Base-by-base conservation (phyloP, 35 echinoderm and acorn worm species). In the Patiria miniata region DNA sequence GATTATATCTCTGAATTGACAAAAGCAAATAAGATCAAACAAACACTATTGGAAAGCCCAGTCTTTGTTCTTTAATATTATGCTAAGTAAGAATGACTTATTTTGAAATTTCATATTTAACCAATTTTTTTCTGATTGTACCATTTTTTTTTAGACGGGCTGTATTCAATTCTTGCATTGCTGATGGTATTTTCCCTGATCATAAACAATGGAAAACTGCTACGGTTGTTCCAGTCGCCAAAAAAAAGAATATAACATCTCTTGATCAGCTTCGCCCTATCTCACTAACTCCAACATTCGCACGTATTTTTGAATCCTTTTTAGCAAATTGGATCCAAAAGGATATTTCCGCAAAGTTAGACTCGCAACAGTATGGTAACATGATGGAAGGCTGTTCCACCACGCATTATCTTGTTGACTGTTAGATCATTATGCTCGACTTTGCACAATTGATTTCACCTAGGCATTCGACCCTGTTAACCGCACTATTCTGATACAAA, bases 161-260 rank as follows among this genome's bases (percentile, higher is more conserved):
- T n/a, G n/a, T n/a, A n/a, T n/a, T n/a, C n/a, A n/a, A n/a, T 14
- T 38, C 39, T 7, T n/a, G 39, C 52, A 51, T 82, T 1, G 52
- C 17, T 51, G 79, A 82, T 5, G 40, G 40, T 47, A 51, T 33
- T 15, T 82, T 82, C 12, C 79, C 79, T 47, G 37, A 44, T 23
- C n/a, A n/a, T n/a, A n/a, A n/a, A n/a, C 6, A 21, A 38, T 82
- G 79, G 79, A 82, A 82, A 52, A 82, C 79, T 50, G 79, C 79
- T 50, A 82, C 79, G 1, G 33, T 82, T 82, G 40, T 52, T 36
- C 79, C 79, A 14, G 18, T 82, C n/a, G 39, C 79, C 2, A 82
- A 82, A 52, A 47, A n/a, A 33, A 82, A 82, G 52, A 51, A n/a
- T 44, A 33, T 52, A 16, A 40, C 19, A n/a, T 51, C 39, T 82